Base-by-base conservation (phyloP, 1,140 invertebrate species). In the Zaprionus davidi region DNA sequence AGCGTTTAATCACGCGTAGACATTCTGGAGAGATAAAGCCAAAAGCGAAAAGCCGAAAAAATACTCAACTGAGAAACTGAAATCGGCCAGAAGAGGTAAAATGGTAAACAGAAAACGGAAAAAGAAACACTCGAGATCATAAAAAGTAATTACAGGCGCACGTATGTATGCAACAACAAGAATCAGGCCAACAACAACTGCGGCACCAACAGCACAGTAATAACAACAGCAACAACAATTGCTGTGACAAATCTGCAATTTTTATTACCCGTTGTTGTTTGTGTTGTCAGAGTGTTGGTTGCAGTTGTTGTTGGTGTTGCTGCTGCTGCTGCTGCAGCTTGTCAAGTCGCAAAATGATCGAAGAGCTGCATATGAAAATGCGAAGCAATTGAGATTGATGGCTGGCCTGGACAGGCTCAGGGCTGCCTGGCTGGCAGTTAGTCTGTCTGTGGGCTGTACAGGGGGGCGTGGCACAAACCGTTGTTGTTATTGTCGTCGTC, bases 331-430 rank as follows among this genome's bases (percentile, higher is more conserved):
- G 67, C 46, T 62, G 69, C 36, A 58, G 64, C 76, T 80, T 88
- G 85, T 88, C 85, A 88, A 72, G 78, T 79, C 56, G 72, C 72
- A 90, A 90, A 90, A 90, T 90, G 85, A 90, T 90, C 85, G 85
- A 90, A 90, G 85, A 90, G 85, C 83, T 81, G 79, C 86, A 90
- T 90, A 81, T 85, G 85, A 85, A 90, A 90, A 90, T 88, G 81
- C 85, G 85, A 90, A 85, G 86, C 85, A 90, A 90, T 90, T 90
- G 85, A 90, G 85, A 90, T 90, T 90, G 85, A 90, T 90, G 85
- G 79, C 73, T 79, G 78, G 79, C 70, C 60, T 65, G 76, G 76
- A 64, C 71, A 79, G 82, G 72, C 67, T 69, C 74, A 77, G 78
- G 76, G 79, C 57, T 74, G 66, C 22, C 67, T 57, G 38, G n/a